Base-by-base conservation (phyloP, 2,113 vertebrate genomes). In the Fukomys damarensis region DNA sequence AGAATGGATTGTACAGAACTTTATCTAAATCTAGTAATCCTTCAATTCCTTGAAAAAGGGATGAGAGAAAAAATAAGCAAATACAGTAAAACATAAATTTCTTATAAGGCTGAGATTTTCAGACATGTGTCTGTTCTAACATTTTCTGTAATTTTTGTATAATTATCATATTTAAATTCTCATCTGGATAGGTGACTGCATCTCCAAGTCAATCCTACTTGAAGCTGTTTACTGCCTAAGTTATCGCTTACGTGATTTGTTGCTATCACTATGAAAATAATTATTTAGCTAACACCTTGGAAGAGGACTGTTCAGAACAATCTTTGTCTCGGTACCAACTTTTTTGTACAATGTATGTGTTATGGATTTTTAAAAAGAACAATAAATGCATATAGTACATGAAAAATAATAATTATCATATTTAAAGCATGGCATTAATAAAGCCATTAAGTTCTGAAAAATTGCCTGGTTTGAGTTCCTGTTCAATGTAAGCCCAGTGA, bases 181-280 rank as follows among this genome's bases (percentile, higher is more conserved):
- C 3, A 30, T 80, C 52, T 85, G 38, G 87, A 30, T 30, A 61
- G 46, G 43, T 41, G 68, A 58, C 56, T 72, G 38, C 56, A 94
- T 9, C 41, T 93, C 24, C 13, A 93, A 84, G 43, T 74, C 72
- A 49, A 54, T 49, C 43, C 38, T 76, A 76, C 43, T 2, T 14
- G 28, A 46, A 41, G 41, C 12, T 3, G 7, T 43, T 43, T 28
- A 12, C 24, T 72, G 11, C 41, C 41, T 26, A 43, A 46, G 12
- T 30, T 24, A 46, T 76, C 22, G 46, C 24, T 20, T 0, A 14
- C 49, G 35, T 54, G 52, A 94, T 82, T 58, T 56, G 9, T 35
- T 83, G 72, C 43, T 20, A 72, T 88, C 2, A 28, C 26, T 87
- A 32, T 93, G 86, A 91, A 74, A 91, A 83, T 22, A 91, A 83